Base-by-base conservation (phyloP, 2,888 invertebrate species). In the Drosophila dives region DNA sequence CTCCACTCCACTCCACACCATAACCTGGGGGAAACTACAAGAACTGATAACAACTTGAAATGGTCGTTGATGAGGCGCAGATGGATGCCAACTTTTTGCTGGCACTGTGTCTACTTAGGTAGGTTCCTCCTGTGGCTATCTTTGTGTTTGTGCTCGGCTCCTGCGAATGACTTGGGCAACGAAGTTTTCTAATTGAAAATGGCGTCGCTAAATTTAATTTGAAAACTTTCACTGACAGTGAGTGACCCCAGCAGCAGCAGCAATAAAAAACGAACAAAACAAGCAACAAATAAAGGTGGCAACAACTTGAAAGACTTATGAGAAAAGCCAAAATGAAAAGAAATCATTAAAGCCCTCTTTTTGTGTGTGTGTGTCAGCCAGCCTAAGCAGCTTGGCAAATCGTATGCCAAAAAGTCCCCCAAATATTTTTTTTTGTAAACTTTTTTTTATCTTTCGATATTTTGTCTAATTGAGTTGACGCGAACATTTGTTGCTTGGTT, bases 131-230 rank as follows among this genome's bases (percentile, higher is more conserved):
- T 65, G 60, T 54, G 58, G 72, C 67, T 48, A 17, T 34, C 71
- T 62, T 71, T 80, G 68, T 75, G 48, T 69, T 72, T 79, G 65
- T 36, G 55, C 60, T 50, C 66, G 60, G 54, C 45, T 70, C 60
- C 75, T 75, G 71, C 66, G n/a, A 61, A 72, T 66, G 89, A 75
- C 75, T 86, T 86, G 77, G 82, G 74, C 72, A 75, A 66, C 75
- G 81, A 86, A 86, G 81, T 86, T 86, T 86, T 86, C 89, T 86
- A 86, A 86, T 86, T 90, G 86, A 86, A 86, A 86, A 86, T 86
- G 89, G 90, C 86, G 89, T 88, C 86, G 86, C 86, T 81, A 81
- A 88, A 86, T 86, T 86, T 86, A 86, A 86, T 86, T 86, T 86
- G 86, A 90, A 86, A 86, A 86, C 90, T 86, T 86, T 90, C 86